phyloP scores from a whole-genome alignment of 2,797 vertebrate species.

The Bradypus variegatus region DNA sequence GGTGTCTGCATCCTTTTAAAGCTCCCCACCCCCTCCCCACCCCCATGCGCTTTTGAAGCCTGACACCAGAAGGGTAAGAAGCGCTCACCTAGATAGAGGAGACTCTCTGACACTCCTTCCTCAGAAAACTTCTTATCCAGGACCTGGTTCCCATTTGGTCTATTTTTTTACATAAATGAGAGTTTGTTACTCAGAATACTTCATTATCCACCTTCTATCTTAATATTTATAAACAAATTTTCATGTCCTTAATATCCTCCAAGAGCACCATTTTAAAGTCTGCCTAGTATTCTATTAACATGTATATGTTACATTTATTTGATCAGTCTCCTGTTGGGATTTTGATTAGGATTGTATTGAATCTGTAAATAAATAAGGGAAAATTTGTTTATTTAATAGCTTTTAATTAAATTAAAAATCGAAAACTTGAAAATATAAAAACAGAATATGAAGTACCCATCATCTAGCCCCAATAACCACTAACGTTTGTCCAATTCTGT shows the following conservation, averaged over 20 bases:
- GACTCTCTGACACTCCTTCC: not conserved
- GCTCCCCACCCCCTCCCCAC: not conserved
- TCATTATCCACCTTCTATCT: not conserved
- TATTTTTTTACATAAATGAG: not conserved
- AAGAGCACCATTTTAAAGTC: not conserved
- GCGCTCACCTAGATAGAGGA: not conserved
- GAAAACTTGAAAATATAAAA: not conserved
- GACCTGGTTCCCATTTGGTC: not conserved
- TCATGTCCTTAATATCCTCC: not conserved
- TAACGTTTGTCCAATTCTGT: not conserved
- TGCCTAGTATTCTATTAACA: not conserved
- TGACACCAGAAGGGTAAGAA: not conserved
- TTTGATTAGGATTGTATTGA: conserved; percentile 18
- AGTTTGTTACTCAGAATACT: not conserved
- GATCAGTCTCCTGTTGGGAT: not conserved
- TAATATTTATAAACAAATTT: not conserved
- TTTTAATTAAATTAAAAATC: not conserved
- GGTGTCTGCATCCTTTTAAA: not conserved
- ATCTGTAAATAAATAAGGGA: not conserved
- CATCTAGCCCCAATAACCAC: not conserved
- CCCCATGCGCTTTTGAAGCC: not conserved
- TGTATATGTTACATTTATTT: not conserved
- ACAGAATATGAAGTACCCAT: not conserved
- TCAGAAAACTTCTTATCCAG: not conserved
- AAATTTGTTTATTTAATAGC: not conserved